phyloP scores from a whole-genome alignment of 2,888 invertebrate species.

The Chouioia cunea region DNA sequence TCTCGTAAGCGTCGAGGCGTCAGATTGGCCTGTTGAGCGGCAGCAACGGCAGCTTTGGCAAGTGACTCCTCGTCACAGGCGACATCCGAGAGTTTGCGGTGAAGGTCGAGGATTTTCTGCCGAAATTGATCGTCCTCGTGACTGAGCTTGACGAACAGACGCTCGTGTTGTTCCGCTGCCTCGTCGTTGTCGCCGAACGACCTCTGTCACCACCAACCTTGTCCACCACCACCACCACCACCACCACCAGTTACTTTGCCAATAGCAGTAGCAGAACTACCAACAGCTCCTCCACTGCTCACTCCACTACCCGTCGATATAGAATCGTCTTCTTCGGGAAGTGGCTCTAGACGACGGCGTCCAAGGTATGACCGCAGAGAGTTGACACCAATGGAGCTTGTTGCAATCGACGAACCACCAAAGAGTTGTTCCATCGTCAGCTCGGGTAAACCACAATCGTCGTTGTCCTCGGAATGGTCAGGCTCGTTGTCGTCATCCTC shows the following conservation, averaged over 20 bases:
- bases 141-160: conserved; percentile 59
- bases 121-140: conserved; percentile 66
- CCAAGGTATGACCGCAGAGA: conserved; percentile 67
- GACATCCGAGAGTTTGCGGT: conserved; percentile 60
- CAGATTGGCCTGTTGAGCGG: conserved; percentile 37
- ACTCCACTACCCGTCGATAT: conserved; percentile 49
- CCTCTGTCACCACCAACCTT: conserved; percentile 68
- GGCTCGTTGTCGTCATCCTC: conserved; percentile 70
- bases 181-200: conserved; percentile 52
- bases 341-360: conserved; percentile 83
- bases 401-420: conserved; percentile 44
- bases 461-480: conserved; percentile 47
- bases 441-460: conserved; percentile 60
- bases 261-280: not conserved
- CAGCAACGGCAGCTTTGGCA: conserved; percentile 12
- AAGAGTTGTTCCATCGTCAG: conserved; percentile 66
- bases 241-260: not conserved
- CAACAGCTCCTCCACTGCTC: not conserved
- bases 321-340: conserved; percentile 85
- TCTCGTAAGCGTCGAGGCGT: conserved; percentile 49
- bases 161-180: conserved; percentile 55
- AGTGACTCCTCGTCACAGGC: conserved; percentile 26
- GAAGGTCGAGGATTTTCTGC: conserved; percentile 64
- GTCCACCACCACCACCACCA: conserved; percentile 59
- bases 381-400: conserved; percentile 1